phyloP scores from a whole-genome alignment of 2,888 invertebrate genomes.

The Cheilosia scutellata region DNA sequence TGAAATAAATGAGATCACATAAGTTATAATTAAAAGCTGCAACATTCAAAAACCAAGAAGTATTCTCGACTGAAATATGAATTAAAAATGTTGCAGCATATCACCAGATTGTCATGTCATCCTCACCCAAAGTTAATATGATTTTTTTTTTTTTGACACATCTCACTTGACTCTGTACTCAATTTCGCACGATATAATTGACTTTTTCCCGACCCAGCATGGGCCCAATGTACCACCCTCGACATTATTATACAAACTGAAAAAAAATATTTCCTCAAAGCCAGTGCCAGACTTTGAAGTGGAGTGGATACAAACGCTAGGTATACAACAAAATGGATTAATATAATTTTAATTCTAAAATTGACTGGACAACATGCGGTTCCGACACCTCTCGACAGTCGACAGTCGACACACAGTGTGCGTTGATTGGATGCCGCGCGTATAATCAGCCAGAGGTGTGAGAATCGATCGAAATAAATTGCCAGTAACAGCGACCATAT shows the following conservation, averaged over 20 bases:
- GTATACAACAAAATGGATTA: slow-evolving; percentile 5
- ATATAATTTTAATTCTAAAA: slow-evolving; percentile 36
- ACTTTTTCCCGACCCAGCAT: neutral
- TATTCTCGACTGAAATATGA: too few relatives aligned
- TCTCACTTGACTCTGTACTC: too few relatives aligned
- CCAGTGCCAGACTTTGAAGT: neutral
- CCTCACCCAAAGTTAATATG: too few relatives aligned
- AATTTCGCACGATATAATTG: too few relatives aligned
- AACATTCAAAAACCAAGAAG: too few relatives aligned
- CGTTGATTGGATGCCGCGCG: slow-evolving; percentile 65
- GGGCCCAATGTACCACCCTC: neutral
- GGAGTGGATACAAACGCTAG: neutral
- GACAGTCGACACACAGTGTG: slow-evolving; percentile 14
- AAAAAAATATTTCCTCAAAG: neutral
- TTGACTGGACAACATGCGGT: slow-evolving; percentile 39
- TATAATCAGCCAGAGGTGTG: slow-evolving; percentile 70
- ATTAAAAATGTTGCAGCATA: too few relatives aligned
- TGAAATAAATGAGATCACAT: too few relatives aligned
- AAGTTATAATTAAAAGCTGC: too few relatives aligned
- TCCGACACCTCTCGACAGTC: slow-evolving; percentile 11
- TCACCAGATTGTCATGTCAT: too few relatives aligned
- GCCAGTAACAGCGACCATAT: slow-evolving; percentile 7
- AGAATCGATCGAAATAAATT: slow-evolving; percentile 74
- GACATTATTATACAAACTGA: neutral
- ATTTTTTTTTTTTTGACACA: too few relatives aligned